Base-by-base conservation (phyloP, 1,140 invertebrate species). In the Drosophila elegans region DNA sequence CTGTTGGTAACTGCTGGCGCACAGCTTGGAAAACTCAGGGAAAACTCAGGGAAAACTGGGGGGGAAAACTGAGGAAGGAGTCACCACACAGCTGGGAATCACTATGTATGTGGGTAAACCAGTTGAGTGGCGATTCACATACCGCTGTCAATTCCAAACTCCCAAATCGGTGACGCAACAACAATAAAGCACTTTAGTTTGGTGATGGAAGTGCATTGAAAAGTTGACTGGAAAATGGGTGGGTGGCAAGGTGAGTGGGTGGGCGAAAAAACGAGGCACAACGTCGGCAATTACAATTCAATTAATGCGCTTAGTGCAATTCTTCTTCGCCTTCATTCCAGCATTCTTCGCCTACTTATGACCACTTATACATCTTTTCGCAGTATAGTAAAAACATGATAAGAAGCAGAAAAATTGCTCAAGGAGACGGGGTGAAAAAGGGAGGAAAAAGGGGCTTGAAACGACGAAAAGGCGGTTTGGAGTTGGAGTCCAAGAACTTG, bases 241-340 rank as follows among this genome's bases (percentile, higher is more conserved):
- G 27, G 46, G 46, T 49, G 27, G 46, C 27, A 9, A 13, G 46
- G n/a, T 51, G n/a, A n/a, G 48, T 12, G 44, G 39, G n/a, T 41
- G 16, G 29, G 27, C 36, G 56, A 32, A 42, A 64, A 39, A 39
- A 42, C 36, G 39, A 66, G 38, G 41, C 38, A 57, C 36, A 45
- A 25, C 60, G 62, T 54, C 79, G 62, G 83, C 83, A 88, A 88
- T 88, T 88, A 88, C 83, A 88, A 88, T 88, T 88, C 83, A 88
- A 88, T 88, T 88, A 88, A 88, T 83, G 84, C 83, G 84, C 84
- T 88, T 83, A 88, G 66, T 69, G 83, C 75, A 66, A 89, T 77
- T 79, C 61, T 45, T 52, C 51, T 74, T 51, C 51, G 38, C 46
- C 64, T 10, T 4, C 25, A 4, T 29, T 48, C n/a, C 41, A 39